A percentile compares a stretch with the other conserved stretches of the same genome.
These are phyloP conservation scores for Rhynchopsitta pachyrhyncha DNA, from an alignment of 2,113 vertebrate species.

Conservation along the genomic window DNA sequence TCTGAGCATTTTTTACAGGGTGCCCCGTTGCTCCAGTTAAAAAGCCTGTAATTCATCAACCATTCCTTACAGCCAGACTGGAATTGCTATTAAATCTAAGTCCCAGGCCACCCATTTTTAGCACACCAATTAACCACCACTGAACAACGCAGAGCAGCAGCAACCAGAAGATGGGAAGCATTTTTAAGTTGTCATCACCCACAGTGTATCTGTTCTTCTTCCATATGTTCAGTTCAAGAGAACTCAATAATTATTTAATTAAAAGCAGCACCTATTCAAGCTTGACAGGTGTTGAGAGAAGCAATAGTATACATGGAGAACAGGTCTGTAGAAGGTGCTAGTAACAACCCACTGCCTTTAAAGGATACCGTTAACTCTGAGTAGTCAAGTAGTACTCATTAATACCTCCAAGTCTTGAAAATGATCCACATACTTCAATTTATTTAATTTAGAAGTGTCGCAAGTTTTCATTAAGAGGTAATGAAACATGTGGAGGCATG, in stretches of 20 bases:
- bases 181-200: neutral
- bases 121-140: neutral
- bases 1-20: neutral
- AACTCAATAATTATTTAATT: neutral
- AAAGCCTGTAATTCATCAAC: neutral
- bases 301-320: neutral
- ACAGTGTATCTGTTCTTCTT: fast-evolving
- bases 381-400: neutral
- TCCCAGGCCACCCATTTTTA: conserved; percentile 32
- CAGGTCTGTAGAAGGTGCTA: neutral
- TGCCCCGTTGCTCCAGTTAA: conserved; percentile 42
- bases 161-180: neutral
- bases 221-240: neutral
- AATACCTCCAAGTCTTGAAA: neutral
- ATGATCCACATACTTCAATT: neutral
- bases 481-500: neutral
- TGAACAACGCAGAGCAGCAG: neutral
- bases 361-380: neutral
- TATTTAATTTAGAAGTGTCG: neutral
- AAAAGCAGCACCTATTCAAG: neutral
- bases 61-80: neutral
- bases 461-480: neutral
- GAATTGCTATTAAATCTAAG: conserved; percentile 26
- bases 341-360: neutral
- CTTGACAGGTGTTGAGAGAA: neutral